Evolutionary conservation across 2,888 invertebrate genomes (phyloP), one percentile per base, ranked within the genome.

Genomic region (Ophion obscuratus): DNA sequence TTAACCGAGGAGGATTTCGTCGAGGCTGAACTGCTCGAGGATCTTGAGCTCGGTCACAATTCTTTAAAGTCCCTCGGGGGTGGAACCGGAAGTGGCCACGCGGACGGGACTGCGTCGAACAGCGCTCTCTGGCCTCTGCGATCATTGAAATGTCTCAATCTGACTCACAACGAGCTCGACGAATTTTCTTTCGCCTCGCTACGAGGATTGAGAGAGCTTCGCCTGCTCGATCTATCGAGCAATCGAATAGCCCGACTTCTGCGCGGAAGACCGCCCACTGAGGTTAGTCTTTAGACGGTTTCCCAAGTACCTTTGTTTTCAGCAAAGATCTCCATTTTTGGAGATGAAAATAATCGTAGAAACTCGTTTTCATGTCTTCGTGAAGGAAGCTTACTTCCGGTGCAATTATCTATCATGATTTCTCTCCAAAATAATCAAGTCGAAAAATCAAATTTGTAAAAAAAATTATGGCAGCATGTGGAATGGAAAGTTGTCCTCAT

Each of bases 101-200:
- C 89, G 57, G 92, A 92, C 68, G 91, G 90, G 2, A 88, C 64
- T 59, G 88, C 89, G 24, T 92, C 90, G 44, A 97, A 97, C 91
- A 96, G 96, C 74, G 97, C 97, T 0, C 92, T 98, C 64, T 95
- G 96, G 89, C 96, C 96, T 64, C 94, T 98, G 75, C 95, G 96
- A 89, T 96, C 96, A 11, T 94, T 98, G 31, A 95, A 95, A 87
- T 96, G 95, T 88, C 95, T 97, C 66, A 97, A 97, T 94, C 95
- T 98, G 85, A 97, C 97, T 0, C 96, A 96, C 92, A 98, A 98
- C 92, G 95, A 95, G 61, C 95, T 98, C 81, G 95, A 95, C 0
- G 97, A 97, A 91, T 98, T 98, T 94, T 97, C 97, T 0, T 95
- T 98, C 91, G 96, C 97, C 92, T 97, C 98, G 93, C 96, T 98